These are phyloP conservation scores for Pteronotus mesoamericanus DNA, from an alignment of 2,797 vertebrate genomes.

Conservation along the genomic window DNA sequence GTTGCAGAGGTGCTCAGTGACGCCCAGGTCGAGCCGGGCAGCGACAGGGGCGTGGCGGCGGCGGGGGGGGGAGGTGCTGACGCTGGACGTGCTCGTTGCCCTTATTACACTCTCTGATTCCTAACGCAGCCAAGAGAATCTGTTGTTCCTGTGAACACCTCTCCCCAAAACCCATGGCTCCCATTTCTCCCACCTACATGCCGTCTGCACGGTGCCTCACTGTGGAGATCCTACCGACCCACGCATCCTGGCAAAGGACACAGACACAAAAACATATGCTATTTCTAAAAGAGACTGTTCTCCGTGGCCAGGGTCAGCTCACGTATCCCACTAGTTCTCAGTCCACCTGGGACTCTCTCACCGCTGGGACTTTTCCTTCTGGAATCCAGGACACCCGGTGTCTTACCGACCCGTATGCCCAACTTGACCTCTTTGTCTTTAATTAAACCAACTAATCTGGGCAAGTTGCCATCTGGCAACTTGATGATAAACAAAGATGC, in stretches of 20 bases:
- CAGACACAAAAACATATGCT: neutral
- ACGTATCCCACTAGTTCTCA: fast-evolving
- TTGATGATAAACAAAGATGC: neutral
- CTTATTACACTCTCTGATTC: neutral
- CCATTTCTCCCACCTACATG: fast-evolving
- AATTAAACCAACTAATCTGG: neutral
- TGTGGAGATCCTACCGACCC: too few species aligned
- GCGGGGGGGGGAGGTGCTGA: fast-evolving
- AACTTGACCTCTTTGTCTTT: neutral
- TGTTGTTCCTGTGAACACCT: neutral
- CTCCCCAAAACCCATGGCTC: too few species aligned
- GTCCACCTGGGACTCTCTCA: neutral
- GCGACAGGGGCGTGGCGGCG: too few species aligned
- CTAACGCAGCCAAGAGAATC: neutral
- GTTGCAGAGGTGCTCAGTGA: neutral
- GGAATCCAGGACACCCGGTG: neutral
- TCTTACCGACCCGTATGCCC: neutral
- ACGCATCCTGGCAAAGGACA: neutral
- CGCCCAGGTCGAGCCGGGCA: neutral
- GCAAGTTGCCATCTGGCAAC: neutral
- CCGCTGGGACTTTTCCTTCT: neutral
- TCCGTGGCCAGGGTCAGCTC: neutral
- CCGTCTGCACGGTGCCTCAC: fast-evolving
- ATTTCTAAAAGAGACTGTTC: neutral
- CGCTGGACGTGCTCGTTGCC: neutral